Evolutionary conservation across 2,888 invertebrate species (phyloP).

Genomic region (Heterodera filipjevi): DNA sequence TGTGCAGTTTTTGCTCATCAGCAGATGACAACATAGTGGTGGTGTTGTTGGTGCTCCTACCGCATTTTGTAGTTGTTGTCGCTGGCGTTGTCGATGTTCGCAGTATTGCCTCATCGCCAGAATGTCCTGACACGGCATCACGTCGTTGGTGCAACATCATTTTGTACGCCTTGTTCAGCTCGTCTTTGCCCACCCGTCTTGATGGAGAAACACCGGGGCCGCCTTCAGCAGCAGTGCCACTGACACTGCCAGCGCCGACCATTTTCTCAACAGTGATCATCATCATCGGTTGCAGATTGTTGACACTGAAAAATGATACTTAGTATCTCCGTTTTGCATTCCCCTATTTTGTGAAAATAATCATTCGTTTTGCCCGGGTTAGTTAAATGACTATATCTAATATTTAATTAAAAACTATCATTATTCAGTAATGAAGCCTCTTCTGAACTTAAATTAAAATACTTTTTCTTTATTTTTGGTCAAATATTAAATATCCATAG

Average conservation of each 20-base stretch:
- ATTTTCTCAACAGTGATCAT: neutral
- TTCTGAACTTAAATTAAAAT: no score
- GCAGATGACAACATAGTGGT: neutral
- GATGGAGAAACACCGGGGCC: neutral
- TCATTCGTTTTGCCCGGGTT: no score
- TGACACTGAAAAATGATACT: no score
- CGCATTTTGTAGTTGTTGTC: neutral
- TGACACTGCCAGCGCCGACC: neutral
- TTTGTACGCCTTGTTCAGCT: neutral
- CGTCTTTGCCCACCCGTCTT: neutral
- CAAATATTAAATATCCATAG: no score
- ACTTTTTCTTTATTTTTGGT: no score
- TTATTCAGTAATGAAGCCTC: no score
- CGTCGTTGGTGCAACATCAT: conserved; percentile 1
- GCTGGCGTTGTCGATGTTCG: neutral
- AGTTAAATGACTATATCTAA: no score
- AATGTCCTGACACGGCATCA: neutral
- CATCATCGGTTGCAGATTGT: no score
- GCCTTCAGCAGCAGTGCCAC: neutral
- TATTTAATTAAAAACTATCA: no score
- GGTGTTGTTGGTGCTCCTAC: neutral
- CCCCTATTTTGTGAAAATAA: no score
- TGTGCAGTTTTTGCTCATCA: neutral
- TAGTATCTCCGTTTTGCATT: no score
- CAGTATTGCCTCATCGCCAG: neutral